Conservation (phyloP, 2,888 invertebrate species). For the Ennomos fuscantarius region DNA sequence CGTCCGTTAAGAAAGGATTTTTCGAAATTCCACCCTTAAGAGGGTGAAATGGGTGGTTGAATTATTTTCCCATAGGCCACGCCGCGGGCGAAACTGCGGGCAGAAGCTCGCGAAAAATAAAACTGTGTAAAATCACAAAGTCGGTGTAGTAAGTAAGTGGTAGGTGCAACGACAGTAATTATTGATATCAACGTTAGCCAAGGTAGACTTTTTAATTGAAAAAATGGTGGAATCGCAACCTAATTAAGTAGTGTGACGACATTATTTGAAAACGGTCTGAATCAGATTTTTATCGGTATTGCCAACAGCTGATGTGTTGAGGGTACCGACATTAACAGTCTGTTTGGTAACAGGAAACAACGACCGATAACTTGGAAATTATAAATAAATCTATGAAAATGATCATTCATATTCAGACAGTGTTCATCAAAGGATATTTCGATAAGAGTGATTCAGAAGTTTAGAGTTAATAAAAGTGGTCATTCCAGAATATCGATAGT, state of each 20-base stretch:
- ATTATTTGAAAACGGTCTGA: conserved; percentile 9
- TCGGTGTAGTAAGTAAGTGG: too few relatives aligned
- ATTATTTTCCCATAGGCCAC: too few relatives aligned
- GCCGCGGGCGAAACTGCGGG: too few relatives aligned
- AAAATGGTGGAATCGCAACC: conserved; percentile 10
- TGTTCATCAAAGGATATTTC: conserved; percentile 7
- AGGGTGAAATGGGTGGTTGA: too few relatives aligned
- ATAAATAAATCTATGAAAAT: conserved; percentile 20
- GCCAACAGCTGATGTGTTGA: conserved; percentile 23
- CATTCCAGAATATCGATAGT: too few relatives aligned
- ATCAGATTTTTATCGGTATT: conserved; percentile 34
- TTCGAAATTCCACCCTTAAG: too few relatives aligned
- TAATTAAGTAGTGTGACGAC: conserved; percentile 9
- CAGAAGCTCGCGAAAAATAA: too few relatives aligned
- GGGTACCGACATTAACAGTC: conserved; percentile 7
- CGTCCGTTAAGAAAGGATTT: too few relatives aligned
- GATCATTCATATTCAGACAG: conserved; percentile 29
- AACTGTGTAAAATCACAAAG: too few relatives aligned
- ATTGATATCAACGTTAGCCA: conserved; percentile 5
- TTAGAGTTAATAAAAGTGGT: too few relatives aligned
- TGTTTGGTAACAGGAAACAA: conserved; percentile 38
- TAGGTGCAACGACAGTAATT: too few relatives aligned
- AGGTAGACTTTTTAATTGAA: conserved; percentile 21
- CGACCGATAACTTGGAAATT: conserved; percentile 32
- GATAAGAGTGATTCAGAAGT: too few relatives aligned